Evolutionary conservation across 2,797 vertebrate genomes (phyloP).

Genomic region (Discoglossus pictus): DNA sequence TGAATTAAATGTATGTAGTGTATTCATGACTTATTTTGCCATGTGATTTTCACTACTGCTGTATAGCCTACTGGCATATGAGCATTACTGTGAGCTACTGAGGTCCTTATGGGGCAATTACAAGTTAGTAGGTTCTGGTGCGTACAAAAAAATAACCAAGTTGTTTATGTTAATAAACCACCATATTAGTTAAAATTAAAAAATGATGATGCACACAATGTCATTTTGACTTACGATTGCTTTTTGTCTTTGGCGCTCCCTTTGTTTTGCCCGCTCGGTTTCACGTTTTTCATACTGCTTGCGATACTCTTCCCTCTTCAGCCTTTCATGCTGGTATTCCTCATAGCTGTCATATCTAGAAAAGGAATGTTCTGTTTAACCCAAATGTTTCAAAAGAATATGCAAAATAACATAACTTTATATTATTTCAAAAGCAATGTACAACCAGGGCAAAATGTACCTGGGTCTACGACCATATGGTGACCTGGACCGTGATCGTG

Average conservation of each 20-base stretch:
- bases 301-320: constrained; percentile 92
- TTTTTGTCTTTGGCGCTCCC: constrained; percentile 90
- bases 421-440: constrained; percentile 30
- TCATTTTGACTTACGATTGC: constrained; percentile 98
- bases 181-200: too few species aligned
- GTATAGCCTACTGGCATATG: too few species aligned
- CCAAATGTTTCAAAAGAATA: constrained; percentile 50
- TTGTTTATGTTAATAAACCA: too few species aligned
- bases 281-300: constrained; percentile 91
- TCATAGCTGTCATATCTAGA: constrained; percentile 96
- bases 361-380: constrained; percentile 68
- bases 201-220: too few species aligned
- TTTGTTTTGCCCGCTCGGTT: constrained; percentile 90
- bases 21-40: too few species aligned
- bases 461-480: constrained; percentile 87
- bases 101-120: too few species aligned
- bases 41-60: too few species aligned
- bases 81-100: too few species aligned
- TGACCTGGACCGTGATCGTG: constrained; percentile 78
- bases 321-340: constrained; percentile 93
- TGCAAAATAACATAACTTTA: constrained; percentile 41
- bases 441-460: constrained; percentile 60
- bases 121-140: too few species aligned
- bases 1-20: too few species aligned
- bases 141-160: too few species aligned